phyloP scores from a whole-genome alignment of 2,113 vertebrate genomes.

The Lates calcarifer region DNA sequence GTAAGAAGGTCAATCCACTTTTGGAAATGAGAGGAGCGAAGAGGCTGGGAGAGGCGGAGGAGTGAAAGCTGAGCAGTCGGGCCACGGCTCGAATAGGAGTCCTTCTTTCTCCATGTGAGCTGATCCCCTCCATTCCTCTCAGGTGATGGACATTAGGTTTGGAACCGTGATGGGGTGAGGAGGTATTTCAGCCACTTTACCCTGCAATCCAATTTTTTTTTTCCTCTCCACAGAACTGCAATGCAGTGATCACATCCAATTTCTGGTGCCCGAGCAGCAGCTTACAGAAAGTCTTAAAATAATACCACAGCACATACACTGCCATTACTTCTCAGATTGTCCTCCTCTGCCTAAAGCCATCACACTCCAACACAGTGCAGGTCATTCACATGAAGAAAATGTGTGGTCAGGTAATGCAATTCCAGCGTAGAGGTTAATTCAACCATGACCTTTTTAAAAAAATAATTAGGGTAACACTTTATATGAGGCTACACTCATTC shows the following conservation, averaged over 20 bases:
- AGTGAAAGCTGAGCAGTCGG: slow-evolving; percentile 22
- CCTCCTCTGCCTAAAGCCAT: not conserved
- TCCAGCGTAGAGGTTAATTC: too few species aligned
- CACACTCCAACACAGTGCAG: too few species aligned
- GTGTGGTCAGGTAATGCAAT: too few species aligned
- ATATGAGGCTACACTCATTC: too few species aligned
- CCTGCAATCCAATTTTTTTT: slow-evolving; percentile 18
- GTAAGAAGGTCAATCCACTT: slow-evolving; percentile 57
- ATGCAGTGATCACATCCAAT: slow-evolving; percentile 27
- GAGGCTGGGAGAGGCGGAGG: not conserved
- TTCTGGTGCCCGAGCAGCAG: not conserved
- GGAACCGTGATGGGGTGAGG: slow-evolving; percentile 11
- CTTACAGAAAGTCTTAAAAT: slow-evolving; percentile 21
- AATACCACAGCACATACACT: not conserved
- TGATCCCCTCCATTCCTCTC: slow-evolving; percentile 23
- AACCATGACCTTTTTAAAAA: too few species aligned
- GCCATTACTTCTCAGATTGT: not conserved
- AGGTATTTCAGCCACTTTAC: slow-evolving; percentile 18
- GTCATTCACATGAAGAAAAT: too few species aligned
- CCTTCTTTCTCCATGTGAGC: slow-evolving; percentile 21
- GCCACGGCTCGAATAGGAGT: not conserved
- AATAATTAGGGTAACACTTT: too few species aligned
- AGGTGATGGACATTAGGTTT: slow-evolving; percentile 50
- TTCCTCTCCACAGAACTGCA: not conserved
- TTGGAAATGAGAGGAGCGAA: slow-evolving; percentile 33